A percentile compares a stretch with the other conserved stretches of the same genome.
These are phyloP conservation scores for Ramphastos sulfuratus DNA, from an alignment of 2,113 vertebrate genomes.

Conservation along the genomic window DNA sequence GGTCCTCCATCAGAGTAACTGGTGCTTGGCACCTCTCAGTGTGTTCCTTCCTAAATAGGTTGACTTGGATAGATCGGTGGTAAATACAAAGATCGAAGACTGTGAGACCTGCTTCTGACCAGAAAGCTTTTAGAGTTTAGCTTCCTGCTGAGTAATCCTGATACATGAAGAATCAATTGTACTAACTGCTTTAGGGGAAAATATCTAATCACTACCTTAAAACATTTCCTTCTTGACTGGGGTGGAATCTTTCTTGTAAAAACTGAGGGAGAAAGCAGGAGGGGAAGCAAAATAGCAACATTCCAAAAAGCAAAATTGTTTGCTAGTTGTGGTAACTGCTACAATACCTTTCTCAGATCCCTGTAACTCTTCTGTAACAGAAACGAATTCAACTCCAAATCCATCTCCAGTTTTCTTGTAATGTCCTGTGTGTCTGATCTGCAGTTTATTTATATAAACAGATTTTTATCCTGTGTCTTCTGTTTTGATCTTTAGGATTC, in stretches of 20 bases:
- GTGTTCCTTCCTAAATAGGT: neutral
- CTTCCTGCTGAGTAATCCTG: constrained; percentile 53
- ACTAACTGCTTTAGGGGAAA: constrained; percentile 38
- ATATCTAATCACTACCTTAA: constrained; percentile 58
- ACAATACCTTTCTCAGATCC: constrained; percentile 15
- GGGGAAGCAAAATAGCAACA: constrained; percentile 1
- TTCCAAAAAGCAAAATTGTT: constrained; percentile 2
- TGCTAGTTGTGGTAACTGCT: neutral
- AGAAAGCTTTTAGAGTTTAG: constrained; percentile 63
- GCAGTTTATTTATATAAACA: constrained; percentile 46
- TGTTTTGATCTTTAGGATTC: constrained; percentile 56
- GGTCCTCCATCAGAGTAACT: neutral
- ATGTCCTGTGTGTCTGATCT: constrained; percentile 10
- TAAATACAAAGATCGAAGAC: constrained; percentile 26
- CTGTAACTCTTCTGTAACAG: constrained; percentile 11
- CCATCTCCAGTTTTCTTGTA: neutral
- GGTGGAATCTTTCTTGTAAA: constrained; percentile 45
- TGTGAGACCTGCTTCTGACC: constrained; percentile 43
- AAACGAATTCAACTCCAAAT: constrained; percentile 43
- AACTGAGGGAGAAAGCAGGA: constrained; percentile 10
- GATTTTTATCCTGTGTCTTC: constrained; percentile 34
- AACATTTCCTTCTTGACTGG: constrained; percentile 48
- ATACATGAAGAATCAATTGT: constrained; percentile 62
- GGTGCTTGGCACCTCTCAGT: neutral
- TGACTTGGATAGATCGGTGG: neutral